phyloP scores from a whole-genome alignment of 1,140 invertebrate genomes.

The Oncopodura yosiiana region DNA sequence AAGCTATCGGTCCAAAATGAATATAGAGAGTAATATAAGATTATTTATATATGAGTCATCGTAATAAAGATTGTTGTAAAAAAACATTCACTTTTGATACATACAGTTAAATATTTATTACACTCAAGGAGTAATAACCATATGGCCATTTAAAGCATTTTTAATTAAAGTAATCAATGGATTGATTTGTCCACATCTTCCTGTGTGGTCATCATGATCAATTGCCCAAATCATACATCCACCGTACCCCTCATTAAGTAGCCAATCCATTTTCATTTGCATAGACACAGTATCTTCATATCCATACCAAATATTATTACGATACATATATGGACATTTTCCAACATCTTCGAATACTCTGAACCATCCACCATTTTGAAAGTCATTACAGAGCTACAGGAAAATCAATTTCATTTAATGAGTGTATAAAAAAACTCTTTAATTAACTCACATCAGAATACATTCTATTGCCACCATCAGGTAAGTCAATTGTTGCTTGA shows the following conservation, averaged over 20 bases:
- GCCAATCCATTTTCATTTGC: constrained; percentile 75
- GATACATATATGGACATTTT: constrained; percentile 40
- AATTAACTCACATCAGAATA: background rate
- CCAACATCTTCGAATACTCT: constrained; percentile 38
- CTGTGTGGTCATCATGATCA: constrained; percentile 73
- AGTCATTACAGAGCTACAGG: background rate
- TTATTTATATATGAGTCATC: too few relatives aligned
- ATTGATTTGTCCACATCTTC: constrained; percentile 61
- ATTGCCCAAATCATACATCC: constrained; percentile 83
- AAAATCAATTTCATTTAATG: too few relatives aligned
- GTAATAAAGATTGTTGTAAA: too few relatives aligned
- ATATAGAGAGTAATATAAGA: too few relatives aligned
- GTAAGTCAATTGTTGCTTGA: background rate
- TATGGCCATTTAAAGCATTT: constrained; percentile 59
- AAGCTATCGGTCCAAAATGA: too few relatives aligned
- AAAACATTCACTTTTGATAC: too few relatives aligned
- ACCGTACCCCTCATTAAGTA: constrained; percentile 65
- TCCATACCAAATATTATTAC: constrained; percentile 77
- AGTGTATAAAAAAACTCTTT: background rate
- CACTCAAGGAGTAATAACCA: constrained; percentile 57
- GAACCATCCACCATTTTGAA: constrained; percentile 34
- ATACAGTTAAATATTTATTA: too few relatives aligned
- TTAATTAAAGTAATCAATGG: constrained; percentile 59
- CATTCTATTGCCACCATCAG: background rate
- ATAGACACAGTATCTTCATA: constrained; percentile 73